Conservation (phyloP, 2,888 invertebrate genomes). For the Andrena haemorrhoa region DNA sequence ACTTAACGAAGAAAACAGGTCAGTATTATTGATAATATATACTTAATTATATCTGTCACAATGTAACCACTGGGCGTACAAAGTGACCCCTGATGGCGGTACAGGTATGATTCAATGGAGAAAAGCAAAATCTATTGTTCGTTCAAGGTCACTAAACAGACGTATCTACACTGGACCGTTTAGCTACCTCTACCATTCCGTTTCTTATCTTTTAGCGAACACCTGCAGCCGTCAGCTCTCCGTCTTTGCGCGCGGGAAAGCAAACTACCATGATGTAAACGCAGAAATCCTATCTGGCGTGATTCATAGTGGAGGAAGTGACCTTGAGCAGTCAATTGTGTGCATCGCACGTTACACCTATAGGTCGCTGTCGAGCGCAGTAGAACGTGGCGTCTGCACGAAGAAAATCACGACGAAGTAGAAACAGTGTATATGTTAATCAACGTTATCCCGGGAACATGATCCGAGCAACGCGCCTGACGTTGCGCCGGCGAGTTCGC, state of each 20-base stretch:
- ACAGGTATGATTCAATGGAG: no score
- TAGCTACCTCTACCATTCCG: no score
- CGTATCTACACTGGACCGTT: no score
- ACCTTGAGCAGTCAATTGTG: not conserved
- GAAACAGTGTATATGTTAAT: slow-evolving; percentile 72
- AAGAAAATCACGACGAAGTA: slow-evolving; percentile 11
- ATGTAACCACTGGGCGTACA: no score
- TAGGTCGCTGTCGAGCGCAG: slow-evolving; percentile 65
- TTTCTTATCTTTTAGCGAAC: no score
- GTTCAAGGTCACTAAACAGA: no score
- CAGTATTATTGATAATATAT: no score
- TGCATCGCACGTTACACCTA: not conserved
- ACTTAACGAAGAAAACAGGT: no score
- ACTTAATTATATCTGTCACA: no score
- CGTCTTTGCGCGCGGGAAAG: no score
- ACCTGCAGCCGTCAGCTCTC: no score
- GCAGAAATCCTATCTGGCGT: not conserved
- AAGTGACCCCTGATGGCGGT: not conserved
- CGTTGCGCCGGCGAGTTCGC: slow-evolving; percentile 38
- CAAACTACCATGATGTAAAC: not conserved
- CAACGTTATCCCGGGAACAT: slow-evolving; percentile 71
- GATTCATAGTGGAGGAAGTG: not conserved
- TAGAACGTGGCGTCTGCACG: slow-evolving; percentile 1
- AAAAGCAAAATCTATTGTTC: no score
- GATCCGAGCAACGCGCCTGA: slow-evolving; percentile 44